These are phyloP conservation scores for Lithosia quadra DNA, from an alignment of 2,888 invertebrate species.

Conservation along the genomic window DNA sequence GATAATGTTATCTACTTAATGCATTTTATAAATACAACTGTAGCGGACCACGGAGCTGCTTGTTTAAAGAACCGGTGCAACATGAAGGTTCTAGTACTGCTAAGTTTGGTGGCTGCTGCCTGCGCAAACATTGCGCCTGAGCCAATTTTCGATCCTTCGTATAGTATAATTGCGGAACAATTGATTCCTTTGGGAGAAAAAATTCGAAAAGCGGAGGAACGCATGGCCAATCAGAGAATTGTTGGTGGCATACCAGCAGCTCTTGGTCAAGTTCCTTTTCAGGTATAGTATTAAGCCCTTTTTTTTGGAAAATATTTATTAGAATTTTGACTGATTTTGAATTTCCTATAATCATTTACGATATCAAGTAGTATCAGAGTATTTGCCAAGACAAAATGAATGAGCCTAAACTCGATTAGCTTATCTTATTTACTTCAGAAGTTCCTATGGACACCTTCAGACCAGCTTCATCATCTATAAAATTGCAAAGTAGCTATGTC, in stretches of 20 bases:
- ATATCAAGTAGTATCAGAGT: no score
- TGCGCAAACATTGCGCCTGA: neutral
- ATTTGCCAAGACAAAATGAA: no score
- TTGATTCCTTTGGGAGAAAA: slow-evolving; percentile 10
- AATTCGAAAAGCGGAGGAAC: slow-evolving; percentile 11
- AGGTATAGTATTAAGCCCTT: neutral
- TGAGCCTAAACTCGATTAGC: no score
- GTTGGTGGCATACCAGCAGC: neutral
- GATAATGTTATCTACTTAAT: neutral
- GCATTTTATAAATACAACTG: neutral
- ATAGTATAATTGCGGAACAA: slow-evolving; percentile 11
- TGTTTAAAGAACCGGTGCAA: neutral
- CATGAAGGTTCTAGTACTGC: slow-evolving; percentile 14
- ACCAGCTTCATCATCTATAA: no score
- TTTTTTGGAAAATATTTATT: neutral
- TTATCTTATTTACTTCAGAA: no score
- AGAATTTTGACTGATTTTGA: no score
- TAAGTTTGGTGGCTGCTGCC: slow-evolving; percentile 13
- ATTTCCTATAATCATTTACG: no score
- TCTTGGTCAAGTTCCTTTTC: slow-evolving; percentile 3
- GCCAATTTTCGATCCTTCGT: neutral
- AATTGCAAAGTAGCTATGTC: no score
- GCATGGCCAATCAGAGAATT: neutral
- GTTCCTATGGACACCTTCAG: no score
- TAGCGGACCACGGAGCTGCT: neutral